Percentiles rank a stretch among this genome's conserved stretches.
Evolutionary conservation across 2,113 vertebrate genomes (phyloP).

Genomic region (Eurystomus gularis): DNA sequence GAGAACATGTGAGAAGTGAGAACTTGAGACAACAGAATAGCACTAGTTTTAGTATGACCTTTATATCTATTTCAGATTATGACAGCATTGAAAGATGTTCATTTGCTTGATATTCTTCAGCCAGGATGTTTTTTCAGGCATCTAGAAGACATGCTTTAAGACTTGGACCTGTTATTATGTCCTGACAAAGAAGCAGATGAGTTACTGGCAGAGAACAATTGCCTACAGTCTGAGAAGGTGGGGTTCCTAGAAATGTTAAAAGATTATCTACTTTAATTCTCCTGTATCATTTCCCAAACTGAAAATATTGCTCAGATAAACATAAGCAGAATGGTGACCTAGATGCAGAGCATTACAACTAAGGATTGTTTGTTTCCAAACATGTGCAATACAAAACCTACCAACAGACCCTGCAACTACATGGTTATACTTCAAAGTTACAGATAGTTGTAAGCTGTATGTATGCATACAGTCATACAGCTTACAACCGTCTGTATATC

Average conservation of each 20-base stretch:
- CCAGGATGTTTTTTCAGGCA: neutral
- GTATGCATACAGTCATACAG: neutral
- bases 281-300: neutral
- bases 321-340: neutral
- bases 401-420: neutral
- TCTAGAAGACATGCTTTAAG: neutral
- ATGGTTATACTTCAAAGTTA: neutral
- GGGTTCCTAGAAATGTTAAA: neutral
- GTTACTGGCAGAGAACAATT: neutral
- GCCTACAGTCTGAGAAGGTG: neutral
- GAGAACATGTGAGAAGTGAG: neutral
- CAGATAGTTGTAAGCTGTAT: neutral
- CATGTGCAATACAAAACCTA: neutral
- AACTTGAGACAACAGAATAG: neutral
- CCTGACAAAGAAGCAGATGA: neutral
- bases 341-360: rapidly evolving
- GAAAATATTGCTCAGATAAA: neutral
- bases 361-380: neutral
- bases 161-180: neutral
- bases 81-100: neutral
- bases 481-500: neutral
- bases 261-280: neutral
- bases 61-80: neutral
- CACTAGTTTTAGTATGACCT: neutral
- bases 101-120: neutral